A percentile compares a stretch with the other conserved stretches of the same genome.
Conservation (phyloP, 2,797 vertebrate species). For the Glossophaga mutica region DNA sequence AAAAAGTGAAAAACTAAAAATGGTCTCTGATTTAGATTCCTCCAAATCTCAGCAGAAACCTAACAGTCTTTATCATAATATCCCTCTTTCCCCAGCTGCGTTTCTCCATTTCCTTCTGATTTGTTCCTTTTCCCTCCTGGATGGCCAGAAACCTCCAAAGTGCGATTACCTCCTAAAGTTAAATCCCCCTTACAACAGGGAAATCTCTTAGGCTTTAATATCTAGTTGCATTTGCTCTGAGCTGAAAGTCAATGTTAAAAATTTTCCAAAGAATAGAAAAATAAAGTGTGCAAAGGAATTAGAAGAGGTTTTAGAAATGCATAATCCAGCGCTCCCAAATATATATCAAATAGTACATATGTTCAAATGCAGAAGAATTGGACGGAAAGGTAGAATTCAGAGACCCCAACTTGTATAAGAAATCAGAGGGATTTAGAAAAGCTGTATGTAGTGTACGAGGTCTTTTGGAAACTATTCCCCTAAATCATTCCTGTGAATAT, state of each 20-base stretch:
- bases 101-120: background rate
- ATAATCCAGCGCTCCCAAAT: background rate
- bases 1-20: background rate
- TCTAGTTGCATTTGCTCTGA: background rate
- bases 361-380: background rate
- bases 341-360: background rate
- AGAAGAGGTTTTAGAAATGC: background rate
- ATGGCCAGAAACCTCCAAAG: background rate
- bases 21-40: background rate
- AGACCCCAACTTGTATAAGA: background rate
- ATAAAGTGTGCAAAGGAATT: background rate
- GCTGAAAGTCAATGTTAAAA: background rate
- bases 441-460: background rate
- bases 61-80: background rate
- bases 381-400: background rate
- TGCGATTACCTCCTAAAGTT: background rate
- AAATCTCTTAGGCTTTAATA: background rate
- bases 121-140: background rate
- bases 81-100: background rate
- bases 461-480: background rate
- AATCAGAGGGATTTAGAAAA: background rate
- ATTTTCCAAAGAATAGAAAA: background rate
- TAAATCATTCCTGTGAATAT: background rate
- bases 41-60: background rate
- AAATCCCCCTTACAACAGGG: background rate